These are phyloP conservation scores for Teleiodes luculella DNA, from an alignment of 2,888 invertebrate genomes.

Conservation along the genomic window DNA sequence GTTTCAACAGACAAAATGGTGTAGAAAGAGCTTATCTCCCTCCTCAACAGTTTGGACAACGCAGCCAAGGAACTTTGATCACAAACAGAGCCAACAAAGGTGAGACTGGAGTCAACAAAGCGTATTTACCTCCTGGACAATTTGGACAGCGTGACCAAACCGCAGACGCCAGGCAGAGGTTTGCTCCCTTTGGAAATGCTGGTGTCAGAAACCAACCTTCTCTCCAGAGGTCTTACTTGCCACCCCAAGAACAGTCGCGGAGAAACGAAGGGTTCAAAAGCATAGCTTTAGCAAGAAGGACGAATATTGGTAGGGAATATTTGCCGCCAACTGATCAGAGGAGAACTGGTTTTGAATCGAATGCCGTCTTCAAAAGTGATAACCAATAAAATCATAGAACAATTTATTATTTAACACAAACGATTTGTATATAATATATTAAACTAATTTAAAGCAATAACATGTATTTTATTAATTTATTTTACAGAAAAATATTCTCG, in stretches of 20 bases:
- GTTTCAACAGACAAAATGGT: neutral
- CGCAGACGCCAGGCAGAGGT: neutral
- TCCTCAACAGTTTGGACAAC: constrained; percentile 5
- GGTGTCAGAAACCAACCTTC: constrained; percentile 7
- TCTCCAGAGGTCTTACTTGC: constrained; percentile 9
- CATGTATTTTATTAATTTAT: no score
- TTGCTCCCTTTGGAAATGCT: neutral
- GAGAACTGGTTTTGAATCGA: neutral
- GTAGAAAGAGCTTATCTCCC: constrained; percentile 11
- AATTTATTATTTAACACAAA: neutral
- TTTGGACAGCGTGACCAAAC: neutral
- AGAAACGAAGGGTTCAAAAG: neutral
- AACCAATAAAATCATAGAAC: constrained; percentile 45
- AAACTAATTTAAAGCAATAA: constrained; percentile 5
- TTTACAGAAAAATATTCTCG: no score
- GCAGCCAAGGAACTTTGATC: neutral
- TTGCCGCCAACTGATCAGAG: constrained; percentile 39
- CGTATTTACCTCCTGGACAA: constrained; percentile 12
- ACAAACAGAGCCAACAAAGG: neutral
- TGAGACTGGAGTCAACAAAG: neutral
- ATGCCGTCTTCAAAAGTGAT: constrained; percentile 36
- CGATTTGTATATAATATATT: constrained; percentile 7
- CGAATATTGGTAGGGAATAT: constrained; percentile 41
- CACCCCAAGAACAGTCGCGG: neutral
- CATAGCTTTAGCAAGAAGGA: neutral